phyloP scores from a whole-genome alignment of 1,140 invertebrate genomes.

The Danaus plexippus region DNA sequence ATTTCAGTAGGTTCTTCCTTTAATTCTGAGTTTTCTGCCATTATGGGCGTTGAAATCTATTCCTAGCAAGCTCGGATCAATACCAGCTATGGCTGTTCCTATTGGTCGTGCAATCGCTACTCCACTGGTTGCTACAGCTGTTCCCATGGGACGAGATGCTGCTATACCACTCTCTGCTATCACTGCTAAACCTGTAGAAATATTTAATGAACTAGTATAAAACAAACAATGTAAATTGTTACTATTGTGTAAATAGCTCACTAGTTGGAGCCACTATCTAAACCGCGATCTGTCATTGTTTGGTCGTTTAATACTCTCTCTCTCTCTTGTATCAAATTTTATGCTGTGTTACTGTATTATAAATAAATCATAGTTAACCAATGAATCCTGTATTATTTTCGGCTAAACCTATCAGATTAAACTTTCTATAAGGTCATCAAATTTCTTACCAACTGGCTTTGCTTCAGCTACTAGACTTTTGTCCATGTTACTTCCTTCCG shows the following conservation, averaged over 20 bases:
- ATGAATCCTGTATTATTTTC: too few relatives aligned
- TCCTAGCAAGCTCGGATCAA: constrained; percentile 72
- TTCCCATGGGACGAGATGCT: constrained; percentile 77
- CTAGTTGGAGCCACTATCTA: too few relatives aligned
- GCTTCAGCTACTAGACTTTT: constrained; percentile 78
- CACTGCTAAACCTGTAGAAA: constrained; percentile 69
- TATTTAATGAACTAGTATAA: neutral
- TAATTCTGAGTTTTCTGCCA: constrained; percentile 10
- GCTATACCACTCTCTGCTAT: constrained; percentile 78
- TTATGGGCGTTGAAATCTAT: constrained; percentile 41
- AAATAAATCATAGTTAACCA: too few relatives aligned
- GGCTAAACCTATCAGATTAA: too few relatives aligned
- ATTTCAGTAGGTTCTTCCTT: constrained; percentile 5
- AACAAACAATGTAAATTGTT: neutral
- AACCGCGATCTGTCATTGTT: too few relatives aligned
- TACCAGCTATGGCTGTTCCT: constrained; percentile 79
- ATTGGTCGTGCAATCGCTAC: constrained; percentile 78
- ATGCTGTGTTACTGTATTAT: too few relatives aligned
- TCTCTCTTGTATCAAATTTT: too few relatives aligned
- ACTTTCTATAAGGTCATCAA: neutral
- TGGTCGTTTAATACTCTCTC: too few relatives aligned
- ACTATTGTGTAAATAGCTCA: too few relatives aligned
- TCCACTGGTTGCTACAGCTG: constrained; percentile 77
- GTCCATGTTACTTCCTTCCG: constrained; percentile 52
- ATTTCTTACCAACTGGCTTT: constrained; percentile 74